Evolutionary conservation across 1,140 invertebrate genomes (phyloP).

Genomic region (Platyscapa corneri): DNA sequence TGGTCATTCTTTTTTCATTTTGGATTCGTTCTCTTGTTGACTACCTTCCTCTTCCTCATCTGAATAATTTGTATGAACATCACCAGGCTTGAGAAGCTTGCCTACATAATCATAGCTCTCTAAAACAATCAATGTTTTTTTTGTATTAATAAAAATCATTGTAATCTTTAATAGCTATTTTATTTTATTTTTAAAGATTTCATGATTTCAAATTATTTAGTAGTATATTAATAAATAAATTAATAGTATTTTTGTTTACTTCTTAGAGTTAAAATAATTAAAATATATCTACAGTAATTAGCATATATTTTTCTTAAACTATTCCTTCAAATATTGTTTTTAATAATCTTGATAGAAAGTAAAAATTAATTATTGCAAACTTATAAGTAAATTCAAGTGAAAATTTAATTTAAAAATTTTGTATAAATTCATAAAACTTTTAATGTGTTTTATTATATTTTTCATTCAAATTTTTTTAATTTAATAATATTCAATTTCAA

Average conservation of each 20-base stretch:
- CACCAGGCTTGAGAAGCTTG: constrained; percentile 91
- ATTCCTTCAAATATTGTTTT: neutral
- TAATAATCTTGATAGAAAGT: neutral
- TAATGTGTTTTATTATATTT: neutral
- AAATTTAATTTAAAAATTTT: too few relatives aligned
- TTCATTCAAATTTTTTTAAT: too few relatives aligned
- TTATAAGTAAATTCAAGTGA: too few relatives aligned
- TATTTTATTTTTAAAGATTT: neutral
- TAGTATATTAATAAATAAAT: too few relatives aligned
- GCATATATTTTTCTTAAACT: too few relatives aligned
- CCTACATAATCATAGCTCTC: constrained; percentile 97
- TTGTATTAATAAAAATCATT: neutral
- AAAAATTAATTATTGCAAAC: too few relatives aligned
- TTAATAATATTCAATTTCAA: too few relatives aligned
- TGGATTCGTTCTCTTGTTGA: constrained; percentile 68
- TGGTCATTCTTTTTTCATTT: constrained; percentile 71
- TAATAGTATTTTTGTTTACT: too few relatives aligned
- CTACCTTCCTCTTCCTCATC: constrained; percentile 88
- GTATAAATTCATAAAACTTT: too few relatives aligned
- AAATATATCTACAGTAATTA: too few relatives aligned
- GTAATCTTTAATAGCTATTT: neutral
- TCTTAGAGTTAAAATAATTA: too few relatives aligned
- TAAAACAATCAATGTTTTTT: constrained; percentile 71
- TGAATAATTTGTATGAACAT: constrained; percentile 92
- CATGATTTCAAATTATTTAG: too few relatives aligned